phyloP scores from a whole-genome alignment of 2,888 invertebrate genomes.

The Patella depressa region DNA sequence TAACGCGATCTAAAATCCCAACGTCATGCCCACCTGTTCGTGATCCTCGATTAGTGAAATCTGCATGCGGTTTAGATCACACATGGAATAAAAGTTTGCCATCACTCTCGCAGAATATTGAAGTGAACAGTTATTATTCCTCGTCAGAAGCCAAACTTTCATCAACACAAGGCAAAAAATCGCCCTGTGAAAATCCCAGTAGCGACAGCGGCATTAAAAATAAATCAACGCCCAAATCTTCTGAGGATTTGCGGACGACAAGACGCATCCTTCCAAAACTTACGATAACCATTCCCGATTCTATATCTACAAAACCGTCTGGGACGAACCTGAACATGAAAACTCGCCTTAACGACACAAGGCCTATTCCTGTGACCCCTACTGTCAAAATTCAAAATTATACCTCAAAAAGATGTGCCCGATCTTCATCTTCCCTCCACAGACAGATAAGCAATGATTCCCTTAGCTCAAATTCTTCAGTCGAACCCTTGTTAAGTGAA shows the following conservation, averaged over 20 bases:
- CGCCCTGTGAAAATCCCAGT: neutral
- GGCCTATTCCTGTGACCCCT: conserved; percentile 44
- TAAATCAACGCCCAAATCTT: neutral
- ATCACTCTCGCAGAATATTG: neutral
- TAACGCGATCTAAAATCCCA: neutral
- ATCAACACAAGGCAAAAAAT: neutral
- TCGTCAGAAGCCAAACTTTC: neutral
- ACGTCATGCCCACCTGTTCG: conserved; percentile 33
- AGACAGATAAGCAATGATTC: conserved; percentile 32
- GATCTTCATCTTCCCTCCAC: conserved; percentile 1
- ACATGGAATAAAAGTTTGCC: conserved; percentile 41
- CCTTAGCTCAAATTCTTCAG: conserved; percentile 38
- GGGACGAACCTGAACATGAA: neutral
- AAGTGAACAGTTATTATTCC: neutral
- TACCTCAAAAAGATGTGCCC: conserved; percentile 17
- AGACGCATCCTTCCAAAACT: conserved; percentile 26
- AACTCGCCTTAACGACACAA: conserved; percentile 25
- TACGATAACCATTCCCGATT: conserved; percentile 22
- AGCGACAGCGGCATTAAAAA: neutral
- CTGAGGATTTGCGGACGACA: conserved; percentile 2
- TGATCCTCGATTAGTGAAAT: conserved; percentile 20
- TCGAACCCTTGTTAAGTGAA: conserved; percentile 24
- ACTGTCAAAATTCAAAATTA: conserved; percentile 40
- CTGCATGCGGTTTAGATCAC: conserved; percentile 12
- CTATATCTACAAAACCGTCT: conserved; percentile 6